Base-by-base conservation (phyloP, 2,113 vertebrate species). In the Heterochromis multidens region DNA sequence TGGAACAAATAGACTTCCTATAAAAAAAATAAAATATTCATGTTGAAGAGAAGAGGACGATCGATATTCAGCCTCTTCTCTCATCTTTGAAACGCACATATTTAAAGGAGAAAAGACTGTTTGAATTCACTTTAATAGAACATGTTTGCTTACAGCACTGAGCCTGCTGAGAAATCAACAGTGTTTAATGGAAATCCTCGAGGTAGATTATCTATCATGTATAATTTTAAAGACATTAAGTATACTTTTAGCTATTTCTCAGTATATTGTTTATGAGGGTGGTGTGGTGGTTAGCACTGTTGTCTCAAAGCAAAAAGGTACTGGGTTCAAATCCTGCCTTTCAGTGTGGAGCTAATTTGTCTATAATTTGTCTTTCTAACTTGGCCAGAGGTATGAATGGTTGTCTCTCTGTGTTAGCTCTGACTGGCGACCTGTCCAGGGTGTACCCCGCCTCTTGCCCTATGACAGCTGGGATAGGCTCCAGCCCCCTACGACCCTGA, bases 11-110 rank as follows among this genome's bases (percentile, higher is more conserved):
- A 56, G 74, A 46, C 46, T 33, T 27, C 12, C 25, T 14, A 60
- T 86, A 1, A 17, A 77, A 52, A 77, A 67, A 25, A 65, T 81
- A 23, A 84, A 84, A 77, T 65, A 80, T 88, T 88, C 77, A 83
- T 83, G 77, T 49, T 29, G n/a, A 49, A 12, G 65, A 23, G 61
- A 82, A 7, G 77, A 83, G 40, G 37, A 33, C 27, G 4, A 80
- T 80, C 84, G 6, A 89, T 77, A 29, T 58, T 37, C 60, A 77
- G 31, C 52, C 52, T 52, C 3, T 52, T 19, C 9, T n/a, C 79
- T 59, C 16, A 14, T 33, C 29, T 59, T 14, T 56, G 27, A 35
- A 19, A 23, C 9, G 35, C 35, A 81, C 17, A 17, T 65, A 40
- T 46, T 46, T 6, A 19, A 11, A 57, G 35, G n/a, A 76, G 49